Evolutionary conservation across 2,113 vertebrate species (phyloP).

Genomic region (Taxidea taxus): DNA sequence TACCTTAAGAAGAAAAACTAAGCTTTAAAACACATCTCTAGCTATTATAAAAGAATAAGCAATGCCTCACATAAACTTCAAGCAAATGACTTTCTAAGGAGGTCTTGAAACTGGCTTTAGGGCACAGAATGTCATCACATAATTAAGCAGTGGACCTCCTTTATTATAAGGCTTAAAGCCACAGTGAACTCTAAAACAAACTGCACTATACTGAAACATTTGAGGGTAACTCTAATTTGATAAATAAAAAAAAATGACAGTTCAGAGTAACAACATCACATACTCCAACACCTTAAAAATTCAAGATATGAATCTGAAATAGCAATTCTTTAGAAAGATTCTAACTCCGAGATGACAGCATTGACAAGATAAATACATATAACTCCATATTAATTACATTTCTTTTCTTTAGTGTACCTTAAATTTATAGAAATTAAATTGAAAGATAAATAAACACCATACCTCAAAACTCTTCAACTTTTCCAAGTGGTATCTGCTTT

Average conservation of each 20-base stretch:
- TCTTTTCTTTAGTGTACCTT: not conserved
- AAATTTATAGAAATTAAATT: not conserved
- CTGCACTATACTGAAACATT: not conserved
- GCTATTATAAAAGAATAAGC: not conserved
- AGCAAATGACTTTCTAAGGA: slow-evolving; percentile 55
- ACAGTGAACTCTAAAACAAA: slow-evolving; percentile 25
- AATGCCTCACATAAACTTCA: not conserved
- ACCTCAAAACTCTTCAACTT: not conserved
- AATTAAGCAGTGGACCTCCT: slow-evolving; percentile 6
- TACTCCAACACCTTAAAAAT: not conserved
- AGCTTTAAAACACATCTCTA: not conserved
- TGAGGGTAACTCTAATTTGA: not conserved
- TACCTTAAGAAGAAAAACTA: not conserved
- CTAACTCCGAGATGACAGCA: not conserved
- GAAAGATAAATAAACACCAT: not conserved
- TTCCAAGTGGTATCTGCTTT: not conserved
- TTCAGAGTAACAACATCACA: not conserved
- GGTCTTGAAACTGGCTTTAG: slow-evolving; percentile 30
- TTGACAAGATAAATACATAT: not conserved
- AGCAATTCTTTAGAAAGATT: not conserved
- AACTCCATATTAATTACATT: not conserved
- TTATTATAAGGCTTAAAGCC: slow-evolving; percentile 31
- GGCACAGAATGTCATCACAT: slow-evolving; percentile 42
- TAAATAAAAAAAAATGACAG: not conserved
- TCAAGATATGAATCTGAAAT: not conserved